Conservation (phyloP, 1,140 invertebrate genomes). For the Pseudoatta argentina region DNA sequence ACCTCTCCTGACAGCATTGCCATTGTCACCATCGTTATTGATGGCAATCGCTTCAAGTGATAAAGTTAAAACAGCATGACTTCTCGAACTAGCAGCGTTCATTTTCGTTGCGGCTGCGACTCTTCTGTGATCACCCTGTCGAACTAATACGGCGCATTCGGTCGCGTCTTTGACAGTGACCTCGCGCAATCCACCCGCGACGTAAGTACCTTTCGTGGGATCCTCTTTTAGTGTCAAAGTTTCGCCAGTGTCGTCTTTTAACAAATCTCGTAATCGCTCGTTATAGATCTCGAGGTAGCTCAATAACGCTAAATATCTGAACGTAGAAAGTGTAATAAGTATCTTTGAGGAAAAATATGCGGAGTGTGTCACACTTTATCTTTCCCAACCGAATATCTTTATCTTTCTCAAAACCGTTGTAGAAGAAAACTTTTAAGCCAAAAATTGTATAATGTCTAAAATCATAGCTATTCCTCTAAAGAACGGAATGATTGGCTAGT, state of each 20-base stretch:
- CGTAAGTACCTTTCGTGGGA: slow-evolving; percentile 81
- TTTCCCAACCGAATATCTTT: no score
- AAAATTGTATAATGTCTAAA: no score
- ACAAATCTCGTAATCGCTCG: slow-evolving; percentile 93
- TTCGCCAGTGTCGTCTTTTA: slow-evolving; percentile 87
- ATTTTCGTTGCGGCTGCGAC: slow-evolving; percentile 93
- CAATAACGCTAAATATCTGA: slow-evolving; percentile 92
- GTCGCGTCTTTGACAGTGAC: slow-evolving; percentile 92
- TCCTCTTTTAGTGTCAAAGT: slow-evolving; percentile 83
- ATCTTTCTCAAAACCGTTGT: no score
- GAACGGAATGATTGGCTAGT: no score
- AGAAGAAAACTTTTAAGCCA: no score
- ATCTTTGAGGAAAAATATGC: no score
- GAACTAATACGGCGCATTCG: slow-evolving; percentile 92
- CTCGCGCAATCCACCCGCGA: slow-evolving; percentile 89
- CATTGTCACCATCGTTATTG: slow-evolving; percentile 85
- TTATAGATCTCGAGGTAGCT: slow-evolving; percentile 98
- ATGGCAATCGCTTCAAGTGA: slow-evolving; percentile 91
- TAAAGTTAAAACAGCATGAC: slow-evolving; percentile 97
- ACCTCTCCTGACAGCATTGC: slow-evolving; percentile 89
- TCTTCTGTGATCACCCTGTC: slow-evolving; percentile 91
- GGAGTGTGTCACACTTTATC: no score
- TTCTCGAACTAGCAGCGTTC: slow-evolving; percentile 95
- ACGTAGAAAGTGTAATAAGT: background rate
- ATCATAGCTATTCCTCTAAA: no score